Base-by-base conservation (phyloP, 1,140 invertebrate species). In the Carposina sasakii region DNA sequence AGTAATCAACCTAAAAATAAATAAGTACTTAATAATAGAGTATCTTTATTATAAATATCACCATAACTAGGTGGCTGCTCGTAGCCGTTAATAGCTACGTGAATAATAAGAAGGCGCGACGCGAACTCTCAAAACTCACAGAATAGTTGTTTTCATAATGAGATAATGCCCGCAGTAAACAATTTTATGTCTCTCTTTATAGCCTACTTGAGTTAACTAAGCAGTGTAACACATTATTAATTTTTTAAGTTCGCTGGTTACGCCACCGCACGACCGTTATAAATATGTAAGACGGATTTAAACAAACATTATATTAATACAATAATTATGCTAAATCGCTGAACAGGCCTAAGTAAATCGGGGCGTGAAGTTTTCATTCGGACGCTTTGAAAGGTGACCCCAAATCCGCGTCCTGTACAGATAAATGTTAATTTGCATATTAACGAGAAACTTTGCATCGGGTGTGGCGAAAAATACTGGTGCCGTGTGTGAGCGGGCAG, bases 361-460 rank as follows among this genome's bases (percentile, higher is more conserved):
- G 67, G 52, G 60, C 67, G 60, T 75, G 63, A 75, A 73, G 61
- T 58, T 68, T 66, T 63, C 67, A 61, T 71, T 67, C 59, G 46
- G 30, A 44, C 51, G 52, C 51, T 61, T 54, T 44, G 56, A 56
- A 69, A 73, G 69, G 65, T 72, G 65, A 72, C 71, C 68, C 65
- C 69, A 67, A 74, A 64, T 68, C 63, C 41, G 56, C 52, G 58
- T 72, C 69, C 65, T 56, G 61, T 57, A 52, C 71, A 70, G 74
- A 73, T 71, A 68, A 74, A 67, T 75, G 63, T 74, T 72, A 74
- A 78, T 78, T 78, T 78, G 69, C 75, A 78, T 78, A 76, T 71
- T 78, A 78, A 78, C 72, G 69, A 78, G 75, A 78, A 74, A 78
- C 71, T 78, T 71, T 76, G 75, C 71, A 71, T 74, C 65, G 62